Base-by-base conservation (phyloP, 2,797 vertebrate genomes). In the Thunnus albacares region DNA sequence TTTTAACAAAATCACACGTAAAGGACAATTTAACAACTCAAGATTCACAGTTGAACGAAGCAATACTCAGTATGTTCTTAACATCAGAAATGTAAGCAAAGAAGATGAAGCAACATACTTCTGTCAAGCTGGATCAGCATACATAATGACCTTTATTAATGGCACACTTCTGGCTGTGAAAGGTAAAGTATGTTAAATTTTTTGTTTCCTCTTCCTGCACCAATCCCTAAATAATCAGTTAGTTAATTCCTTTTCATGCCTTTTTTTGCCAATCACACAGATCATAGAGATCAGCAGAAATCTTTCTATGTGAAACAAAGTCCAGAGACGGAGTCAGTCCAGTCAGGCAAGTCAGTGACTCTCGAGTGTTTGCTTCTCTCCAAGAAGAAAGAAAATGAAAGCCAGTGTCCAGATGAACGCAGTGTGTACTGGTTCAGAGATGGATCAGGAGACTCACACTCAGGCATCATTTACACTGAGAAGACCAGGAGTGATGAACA, bases 61-160 rank as follows among this genome's bases (percentile, higher is more conserved):
- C 7, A 28, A 10, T 2, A 0, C 0, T 6, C 17, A 5, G 15
- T 4, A 33, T 68, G 1, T 6, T 45, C 58, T 89, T 2, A 5
- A 2, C 9, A 81, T 89, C 65, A 57, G 5, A 80, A 84, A 89
- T 57, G 47, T 85, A 0, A 78, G 14, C 24, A 82, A 87, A 78
- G 83, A 88, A 2, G 90, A 92, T 67, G 86, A 92, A 79, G 89
- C 68, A 13, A 81, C 69, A 8, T 90, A 92, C 57, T 57, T 83
- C 26, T 92, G 90, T 69, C 87, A 83, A 35, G 18, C 13, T 56
- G 88, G 84, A 59, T 1, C 75, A 0, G 33, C 26, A 12, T 89
- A 76, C 14, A 0, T 0, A 0, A 58, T 84, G 64, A 1, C 0
- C 0, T 61, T 82, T 1, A 1, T 56, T 1, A 10, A 64, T 0